Conservation (phyloP, 1,140 invertebrate species). For the Phymastichus coffea region DNA sequence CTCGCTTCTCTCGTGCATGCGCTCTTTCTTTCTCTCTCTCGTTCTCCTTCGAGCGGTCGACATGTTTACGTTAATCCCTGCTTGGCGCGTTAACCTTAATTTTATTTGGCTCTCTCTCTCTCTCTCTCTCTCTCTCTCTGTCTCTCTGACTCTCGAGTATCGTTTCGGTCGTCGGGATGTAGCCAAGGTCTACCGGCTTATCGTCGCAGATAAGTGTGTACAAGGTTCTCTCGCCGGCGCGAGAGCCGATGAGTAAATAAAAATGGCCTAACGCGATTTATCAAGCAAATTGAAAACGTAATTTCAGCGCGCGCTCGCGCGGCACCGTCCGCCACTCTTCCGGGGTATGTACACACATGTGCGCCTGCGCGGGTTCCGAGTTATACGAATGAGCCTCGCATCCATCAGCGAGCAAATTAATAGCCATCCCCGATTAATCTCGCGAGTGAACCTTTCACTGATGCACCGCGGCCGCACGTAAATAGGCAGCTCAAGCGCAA, state of each 20-base stretch:
- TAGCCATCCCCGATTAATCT: slow-evolving; percentile 39
- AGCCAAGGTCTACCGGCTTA: too few species aligned
- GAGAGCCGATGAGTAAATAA: slow-evolving; percentile 11
- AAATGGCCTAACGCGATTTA: too few species aligned
- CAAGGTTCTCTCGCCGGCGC: background rate
- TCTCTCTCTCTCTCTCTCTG: too few species aligned
- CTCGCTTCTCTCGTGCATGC: background rate
- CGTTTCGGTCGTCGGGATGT: too few species aligned
- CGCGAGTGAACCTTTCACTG: slow-evolving; percentile 2
- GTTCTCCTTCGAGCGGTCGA: too few species aligned
- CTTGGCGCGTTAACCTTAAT: background rate
- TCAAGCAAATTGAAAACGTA: too few species aligned
- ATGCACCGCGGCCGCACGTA: background rate
- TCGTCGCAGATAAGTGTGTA: too few species aligned
- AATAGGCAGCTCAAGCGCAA: too few species aligned
- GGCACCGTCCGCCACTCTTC: slow-evolving; percentile 1
- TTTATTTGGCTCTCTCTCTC: slow-evolving; percentile 6
- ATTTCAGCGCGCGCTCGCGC: background rate
- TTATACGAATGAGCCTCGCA: slow-evolving; percentile 32
- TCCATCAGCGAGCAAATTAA: slow-evolving; percentile 37
- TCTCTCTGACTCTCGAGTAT: too few species aligned
- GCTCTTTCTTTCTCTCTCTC: background rate
- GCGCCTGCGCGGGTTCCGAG: too few species aligned
- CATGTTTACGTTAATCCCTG: slow-evolving; percentile 19
- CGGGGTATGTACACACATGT: too few species aligned